Base-by-base conservation (phyloP, 2,888 invertebrate genomes). In the Phorcus lineatus region DNA sequence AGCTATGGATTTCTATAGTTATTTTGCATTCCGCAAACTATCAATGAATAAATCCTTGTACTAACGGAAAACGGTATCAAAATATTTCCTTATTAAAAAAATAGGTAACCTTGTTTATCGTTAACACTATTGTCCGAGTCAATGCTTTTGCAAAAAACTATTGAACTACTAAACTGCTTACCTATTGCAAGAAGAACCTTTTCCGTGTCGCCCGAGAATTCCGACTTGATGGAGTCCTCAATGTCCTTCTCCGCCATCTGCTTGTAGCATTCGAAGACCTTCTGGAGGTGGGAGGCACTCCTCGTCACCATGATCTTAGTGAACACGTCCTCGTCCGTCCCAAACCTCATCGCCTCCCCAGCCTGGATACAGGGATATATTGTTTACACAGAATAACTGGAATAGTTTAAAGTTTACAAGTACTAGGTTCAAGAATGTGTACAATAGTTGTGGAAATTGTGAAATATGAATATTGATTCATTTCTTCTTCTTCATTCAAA, bases 251-350 rank as follows among this genome's bases (percentile, higher is more conserved):
- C 55, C 36, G 84, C 79, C 31, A 78, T 74, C 24, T 81, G 67
- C 52, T 74, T 77, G 78, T 89, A 88, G 17, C 75, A 78, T 31
- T 86, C 82, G 75, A 88, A 88, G 36, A 88, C 85, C 17, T 70
- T 84, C 75, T 83, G 79, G 2, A 89, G 84, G 66, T 89, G 88
- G 1, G 82, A 79, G 2, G 81, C 70, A 79, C 88, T 88, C 13
- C 88, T 80, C 17, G 67, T 57, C 0, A 85, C 85, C 2, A 90
- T 82, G 11, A 90, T 83, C 28, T 81, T 81, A 77, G 88, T 89
- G 70, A 89, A 89, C 17, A 83, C 86, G 16, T 85, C 75, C 76
- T 89, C 89, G 78, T 90, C 89, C 19, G 90, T 90, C 28, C 89
- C 89, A 0, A 87, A 17, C 62, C 77, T 82, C 57, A 83, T 84